Conservation (phyloP, 2,888 invertebrate species). For the Euplexia lucipara region DNA sequence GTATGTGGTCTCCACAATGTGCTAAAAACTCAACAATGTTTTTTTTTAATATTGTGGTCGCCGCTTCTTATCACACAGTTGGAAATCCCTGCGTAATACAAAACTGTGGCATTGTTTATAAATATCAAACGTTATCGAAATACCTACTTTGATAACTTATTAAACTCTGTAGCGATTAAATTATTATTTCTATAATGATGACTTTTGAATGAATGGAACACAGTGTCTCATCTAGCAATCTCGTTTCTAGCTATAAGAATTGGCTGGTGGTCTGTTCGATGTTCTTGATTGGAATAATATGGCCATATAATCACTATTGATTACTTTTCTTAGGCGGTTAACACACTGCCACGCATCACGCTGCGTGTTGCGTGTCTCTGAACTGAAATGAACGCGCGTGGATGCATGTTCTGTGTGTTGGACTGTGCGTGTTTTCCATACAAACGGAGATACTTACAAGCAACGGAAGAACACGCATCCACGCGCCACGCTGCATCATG, state of each 20-base stretch:
- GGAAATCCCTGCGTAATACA: conserved; percentile 37
- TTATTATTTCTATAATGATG: conserved; percentile 32
- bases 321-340: no score
- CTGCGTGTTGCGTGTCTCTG: no score
- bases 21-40: conserved; percentile 23
- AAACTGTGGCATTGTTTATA: conserved; percentile 43
- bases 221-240: background rate
- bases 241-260: conserved; percentile 6
- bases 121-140: conserved; percentile 29
- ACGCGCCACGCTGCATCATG: no score
- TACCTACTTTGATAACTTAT: conserved; percentile 48
- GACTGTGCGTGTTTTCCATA: no score
- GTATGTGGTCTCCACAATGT: conserved; percentile 10
- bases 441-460: no score
- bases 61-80: conserved; percentile 19
- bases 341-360: no score
- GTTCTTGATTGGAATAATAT: conserved; percentile 3
- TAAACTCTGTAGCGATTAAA: conserved; percentile 42
- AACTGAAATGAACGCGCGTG: no score
- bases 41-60: background rate
- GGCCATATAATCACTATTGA: conserved; percentile 8
- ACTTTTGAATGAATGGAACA: conserved; percentile 42
- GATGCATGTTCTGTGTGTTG: no score
- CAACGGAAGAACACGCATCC: no score
- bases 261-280: background rate